Conservation (phyloP, 2,888 invertebrate species). For the Lymantria dispar region DNA sequence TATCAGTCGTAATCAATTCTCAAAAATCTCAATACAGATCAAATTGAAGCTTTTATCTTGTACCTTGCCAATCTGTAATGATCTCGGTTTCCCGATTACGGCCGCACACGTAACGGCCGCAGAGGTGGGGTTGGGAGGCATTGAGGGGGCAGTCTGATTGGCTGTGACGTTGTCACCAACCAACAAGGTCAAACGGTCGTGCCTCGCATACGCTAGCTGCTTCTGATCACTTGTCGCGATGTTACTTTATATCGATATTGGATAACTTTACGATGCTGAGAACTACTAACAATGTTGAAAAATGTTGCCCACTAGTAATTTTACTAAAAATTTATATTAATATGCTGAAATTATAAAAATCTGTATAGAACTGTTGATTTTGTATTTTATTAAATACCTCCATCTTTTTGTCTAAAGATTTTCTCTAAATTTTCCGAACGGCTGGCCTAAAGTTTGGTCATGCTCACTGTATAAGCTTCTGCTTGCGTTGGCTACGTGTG, state of each 20-base stretch:
- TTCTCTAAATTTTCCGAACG: too few relatives aligned
- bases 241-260: background rate
- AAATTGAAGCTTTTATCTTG: conserved; percentile 20
- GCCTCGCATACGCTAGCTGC: conserved; percentile 43
- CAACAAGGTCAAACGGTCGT: conserved; percentile 28
- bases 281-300: too few relatives aligned
- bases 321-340: too few relatives aligned
- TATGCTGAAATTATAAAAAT: too few relatives aligned
- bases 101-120: conserved; percentile 38
- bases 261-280: background rate
- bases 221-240: background rate
- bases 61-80: conserved; percentile 23
- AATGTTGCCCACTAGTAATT: too few relatives aligned
- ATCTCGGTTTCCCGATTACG: conserved; percentile 35
- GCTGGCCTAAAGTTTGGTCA: too few relatives aligned
- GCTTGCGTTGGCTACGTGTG: too few relatives aligned
- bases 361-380: too few relatives aligned
- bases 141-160: conserved; percentile 62
- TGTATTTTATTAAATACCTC: too few relatives aligned
- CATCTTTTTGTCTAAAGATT: too few relatives aligned
- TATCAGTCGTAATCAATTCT: too few relatives aligned
- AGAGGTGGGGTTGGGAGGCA: conserved; percentile 14
- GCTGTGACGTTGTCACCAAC: conserved; percentile 49
- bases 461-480: too few relatives aligned
- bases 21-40: conserved; percentile 13